Percentiles rank a stretch among this genome's conserved stretches.
These are phyloP conservation scores for Bursaphelenchus mucronatus DNA, from an alignment of 1,140 invertebrate species.

Conservation along the genomic window DNA sequence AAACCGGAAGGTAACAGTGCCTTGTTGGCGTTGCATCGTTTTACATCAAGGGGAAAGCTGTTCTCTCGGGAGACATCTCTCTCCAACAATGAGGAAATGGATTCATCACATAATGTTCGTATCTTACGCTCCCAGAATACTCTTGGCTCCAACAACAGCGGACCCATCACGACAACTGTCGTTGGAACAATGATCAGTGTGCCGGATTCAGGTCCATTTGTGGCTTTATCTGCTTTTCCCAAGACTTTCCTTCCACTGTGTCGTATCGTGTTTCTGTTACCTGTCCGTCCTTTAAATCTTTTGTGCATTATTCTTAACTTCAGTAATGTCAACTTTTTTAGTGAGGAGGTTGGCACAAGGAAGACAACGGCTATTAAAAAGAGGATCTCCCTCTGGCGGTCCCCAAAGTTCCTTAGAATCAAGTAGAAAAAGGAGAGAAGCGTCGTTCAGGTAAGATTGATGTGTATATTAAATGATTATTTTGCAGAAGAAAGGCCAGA, in stretches of 20 bases:
- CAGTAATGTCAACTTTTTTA: constrained; percentile 47
- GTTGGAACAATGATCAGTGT: constrained; percentile 11
- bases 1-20: constrained; percentile 15
- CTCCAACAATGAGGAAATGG: constrained; percentile 23
- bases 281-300: constrained; percentile 22
- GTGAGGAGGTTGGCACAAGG: constrained; percentile 66
- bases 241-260: constrained; percentile 23
- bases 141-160: constrained; percentile 16
- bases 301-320: constrained; percentile 16
- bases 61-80: constrained; percentile 38
- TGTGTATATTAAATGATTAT: background rate
- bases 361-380: constrained; percentile 72
- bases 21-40: constrained; percentile 32
- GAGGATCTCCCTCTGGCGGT: constrained; percentile 65
- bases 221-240: constrained; percentile 23
- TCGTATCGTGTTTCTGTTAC: constrained; percentile 31
- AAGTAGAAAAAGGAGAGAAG: constrained; percentile 40
- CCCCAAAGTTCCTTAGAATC: constrained; percentile 45
- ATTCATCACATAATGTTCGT: background rate
- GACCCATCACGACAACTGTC: constrained; percentile 17
- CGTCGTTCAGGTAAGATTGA: constrained; percentile 39
- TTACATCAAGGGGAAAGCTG: constrained; percentile 37
- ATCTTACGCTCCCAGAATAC: constrained; percentile 20
- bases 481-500: constrained; percentile 33
- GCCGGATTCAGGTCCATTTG: constrained; percentile 36